These are phyloP conservation scores for Thermophis baileyi DNA, from an alignment of 2,113 vertebrate genomes.

Conservation along the genomic window DNA sequence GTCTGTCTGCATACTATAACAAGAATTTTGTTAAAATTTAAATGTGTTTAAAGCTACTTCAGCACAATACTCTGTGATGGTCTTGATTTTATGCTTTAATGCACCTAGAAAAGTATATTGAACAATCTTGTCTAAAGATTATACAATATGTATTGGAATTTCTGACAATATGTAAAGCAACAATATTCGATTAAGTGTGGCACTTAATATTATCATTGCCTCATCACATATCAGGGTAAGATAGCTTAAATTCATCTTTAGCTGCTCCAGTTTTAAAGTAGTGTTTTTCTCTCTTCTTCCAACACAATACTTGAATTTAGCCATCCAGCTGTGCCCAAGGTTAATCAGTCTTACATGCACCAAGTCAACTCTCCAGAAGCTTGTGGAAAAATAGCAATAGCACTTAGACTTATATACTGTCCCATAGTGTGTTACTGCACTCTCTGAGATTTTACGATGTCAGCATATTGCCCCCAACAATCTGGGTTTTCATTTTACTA, in stretches of 20 bases:
- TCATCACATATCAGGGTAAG: background rate
- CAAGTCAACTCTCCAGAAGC: no score
- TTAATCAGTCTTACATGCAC: background rate
- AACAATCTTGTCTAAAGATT: background rate
- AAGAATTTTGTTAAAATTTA: background rate
- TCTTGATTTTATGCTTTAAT: background rate
- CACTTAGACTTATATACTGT: background rate
- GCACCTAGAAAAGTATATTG: no score
- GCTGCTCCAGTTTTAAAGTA: background rate
- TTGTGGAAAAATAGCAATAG: background rate
- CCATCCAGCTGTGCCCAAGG: background rate
- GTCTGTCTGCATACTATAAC: background rate
- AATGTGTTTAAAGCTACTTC: background rate
- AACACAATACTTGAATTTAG: background rate
- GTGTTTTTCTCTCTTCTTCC: background rate
- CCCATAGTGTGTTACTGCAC: background rate
- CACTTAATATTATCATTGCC: background rate
- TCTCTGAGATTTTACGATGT: background rate
- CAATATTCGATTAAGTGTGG: background rate
- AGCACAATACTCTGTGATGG: background rate
- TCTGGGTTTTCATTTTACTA: background rate
- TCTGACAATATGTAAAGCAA: fast-evolving
- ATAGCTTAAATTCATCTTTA: background rate
- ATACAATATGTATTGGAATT: background rate
- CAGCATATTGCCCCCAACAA: background rate